Base-by-base conservation (phyloP, 2,888 invertebrate species). In the Apodemia mormo region DNA sequence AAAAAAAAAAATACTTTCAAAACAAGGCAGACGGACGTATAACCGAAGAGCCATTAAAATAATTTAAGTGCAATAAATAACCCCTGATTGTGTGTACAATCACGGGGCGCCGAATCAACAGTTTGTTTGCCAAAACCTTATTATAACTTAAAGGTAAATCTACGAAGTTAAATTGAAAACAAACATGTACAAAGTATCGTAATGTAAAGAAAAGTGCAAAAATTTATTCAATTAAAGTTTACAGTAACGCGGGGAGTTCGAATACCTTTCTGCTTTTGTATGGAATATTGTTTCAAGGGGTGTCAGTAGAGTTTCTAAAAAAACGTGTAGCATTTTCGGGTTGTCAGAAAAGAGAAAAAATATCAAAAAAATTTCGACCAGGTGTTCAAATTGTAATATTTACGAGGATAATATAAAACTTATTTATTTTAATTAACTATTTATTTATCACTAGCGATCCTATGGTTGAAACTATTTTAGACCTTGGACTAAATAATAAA, bases 111-210 rank as follows among this genome's bases (percentile, higher is more conserved):
- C 61, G 49, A 68, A 64, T 68, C 68, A 52, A 68, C 68, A 64
- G 65, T 65, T 52, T 64, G 52, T 49, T 68, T 49, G 30, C 43
- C 52, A 12, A 45, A 45, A 68, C 64, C 56, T 58, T 65, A 68
- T 68, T 61, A 66, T 64, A 66, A 40, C n/a, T 68, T 22, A 68
- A 45, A 68, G 40, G 68, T 61, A 65, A 68, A 52, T 70, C 70
- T 70, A 68, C 72, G 66, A 77, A 78, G 78, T 78, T 78, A 76
- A 75, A 78, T 76, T 77, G 76, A 77, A 78, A 77, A 75, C 76
- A 75, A 77, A 77, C 73, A 72, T 75, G 71, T 68, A 69, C n/a
- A 72, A 73, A 70, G 68, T 74, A 71, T 68, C 72, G 71, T 70
- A 37, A 65, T 75, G 72, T 72, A 69, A 70, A 74, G 74, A 75